Evolutionary conservation across 2,888 invertebrate species (phyloP).

Genomic region (Sceliomorpha sp.): DNA sequence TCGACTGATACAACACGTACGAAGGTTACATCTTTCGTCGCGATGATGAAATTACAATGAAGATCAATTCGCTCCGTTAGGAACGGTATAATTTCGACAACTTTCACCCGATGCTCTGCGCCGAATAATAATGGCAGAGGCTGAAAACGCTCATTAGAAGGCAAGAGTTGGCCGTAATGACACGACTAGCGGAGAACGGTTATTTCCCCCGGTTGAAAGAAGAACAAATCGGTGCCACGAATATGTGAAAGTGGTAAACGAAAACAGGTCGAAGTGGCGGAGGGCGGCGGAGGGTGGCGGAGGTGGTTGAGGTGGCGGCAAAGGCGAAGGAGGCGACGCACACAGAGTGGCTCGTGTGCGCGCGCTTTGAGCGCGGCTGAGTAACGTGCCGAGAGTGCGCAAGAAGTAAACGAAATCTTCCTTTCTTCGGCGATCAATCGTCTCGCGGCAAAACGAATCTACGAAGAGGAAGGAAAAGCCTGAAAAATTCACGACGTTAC

Average conservation of each 20-base stretch:
- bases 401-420: constrained; percentile 53
- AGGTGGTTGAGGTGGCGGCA: too few species aligned
- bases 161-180: constrained; percentile 6
- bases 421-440: constrained; percentile 56
- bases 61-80: not conserved
- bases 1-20: too few species aligned
- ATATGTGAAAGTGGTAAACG: constrained; percentile 52
- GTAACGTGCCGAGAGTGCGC: constrained; percentile 53
- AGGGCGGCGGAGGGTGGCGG: too few species aligned
- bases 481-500: constrained; percentile 56
- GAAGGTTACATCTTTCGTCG: constrained; percentile 9
- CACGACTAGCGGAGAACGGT: constrained; percentile 1
- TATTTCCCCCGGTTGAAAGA: constrained; percentile 18
- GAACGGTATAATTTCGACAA: constrained; percentile 19
- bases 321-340: too few species aligned
- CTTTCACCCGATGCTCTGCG: constrained; percentile 12
- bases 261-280: constrained; percentile 48
- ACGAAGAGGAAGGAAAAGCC: constrained; percentile 28
- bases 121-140: constrained; percentile 8
- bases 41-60: constrained; percentile 21
- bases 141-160: too few species aligned
- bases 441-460: constrained; percentile 53
- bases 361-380: constrained; percentile 35
- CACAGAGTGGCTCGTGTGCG: constrained; percentile 1
- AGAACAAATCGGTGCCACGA: constrained; percentile 51